Evolutionary conservation across 2,113 vertebrate genomes (phyloP), one percentile per base, ranked within the genome.

Genomic region (Carassius carassius): DNA sequence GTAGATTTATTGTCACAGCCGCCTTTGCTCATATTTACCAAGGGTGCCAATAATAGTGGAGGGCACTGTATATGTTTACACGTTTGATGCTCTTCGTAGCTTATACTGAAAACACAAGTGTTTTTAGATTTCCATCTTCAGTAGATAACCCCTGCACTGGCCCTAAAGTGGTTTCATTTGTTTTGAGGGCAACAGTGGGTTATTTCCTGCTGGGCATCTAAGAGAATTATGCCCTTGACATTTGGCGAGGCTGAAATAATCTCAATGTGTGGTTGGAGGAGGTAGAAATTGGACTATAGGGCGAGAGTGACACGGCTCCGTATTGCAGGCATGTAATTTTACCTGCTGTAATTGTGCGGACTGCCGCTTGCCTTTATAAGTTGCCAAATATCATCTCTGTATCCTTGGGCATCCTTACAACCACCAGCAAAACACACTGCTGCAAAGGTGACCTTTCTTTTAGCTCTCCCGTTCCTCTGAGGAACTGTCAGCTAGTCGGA

Each of bases 391-490:
- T 77, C 25, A 35, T 69, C 60, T 54, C 41, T 0, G n/a, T 37
- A 70, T 25, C n/a, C 8, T 69, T 4, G 6, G 5, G 1, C 37
- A 49, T 4, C 35, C 5, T 49, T 56, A 25, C 37, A 63, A 62
- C 32, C 25, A 8, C 8, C 44, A 44, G 35, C 21, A 60, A 32
- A 75, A 75, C n/a, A 67, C 82, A 80, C 87, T 74, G 14, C 77
- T 29, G 78, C 78, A n/a, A 67, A 88, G 81, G 82, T 92, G 92
- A 91, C 91, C 90, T 91, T 87, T 79, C 79, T 60, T 86, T 69
- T 86, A 87, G 56, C 73, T 72, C 23, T 11, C 70, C 37, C 74
- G 62, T 86, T 89, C 85, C 84, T 86, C 86, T 5, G 77, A 83
- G 25, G 85, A 83, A 74, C 67, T 25, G 49, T 87, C 87, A 84